A percentile compares a stretch with the other conserved stretches of the same genome.
These are phyloP conservation scores for Mamestra configurata DNA, from an alignment of 1,140 invertebrate genomes.

Conservation along the genomic window DNA sequence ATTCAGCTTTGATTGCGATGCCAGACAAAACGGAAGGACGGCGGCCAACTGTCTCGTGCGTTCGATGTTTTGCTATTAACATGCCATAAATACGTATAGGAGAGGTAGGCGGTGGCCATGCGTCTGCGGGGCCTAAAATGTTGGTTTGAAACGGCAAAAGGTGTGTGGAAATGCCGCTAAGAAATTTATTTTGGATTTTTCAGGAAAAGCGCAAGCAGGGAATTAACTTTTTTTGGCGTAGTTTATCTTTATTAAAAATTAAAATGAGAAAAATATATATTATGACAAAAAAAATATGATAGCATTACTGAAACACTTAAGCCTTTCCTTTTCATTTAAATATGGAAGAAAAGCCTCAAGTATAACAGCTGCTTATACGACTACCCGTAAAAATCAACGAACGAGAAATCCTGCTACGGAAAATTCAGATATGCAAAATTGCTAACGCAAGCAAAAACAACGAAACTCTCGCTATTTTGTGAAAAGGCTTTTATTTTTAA, in stretches of 20 bases:
- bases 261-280: too few species aligned
- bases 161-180: too few species aligned
- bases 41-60: neutral
- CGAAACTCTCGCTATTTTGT: neutral
- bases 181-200: too few species aligned
- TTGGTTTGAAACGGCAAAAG: too few species aligned
- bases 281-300: neutral
- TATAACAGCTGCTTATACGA: slow-evolving; percentile 6
- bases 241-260: too few species aligned
- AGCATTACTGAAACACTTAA: neutral
- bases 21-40: slow-evolving; percentile 14
- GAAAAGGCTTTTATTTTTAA: neutral
- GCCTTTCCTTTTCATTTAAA: neutral
- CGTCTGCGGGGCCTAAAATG: neutral
- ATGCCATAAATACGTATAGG: neutral
- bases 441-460: neutral
- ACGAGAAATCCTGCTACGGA: neutral
- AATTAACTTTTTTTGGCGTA: too few species aligned
- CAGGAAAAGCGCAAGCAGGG: too few species aligned
- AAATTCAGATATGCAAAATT: neutral
- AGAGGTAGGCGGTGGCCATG: neutral
- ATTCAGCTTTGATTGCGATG: slow-evolving; percentile 1
- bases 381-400: slow-evolving; percentile 16
- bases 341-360: neutral
- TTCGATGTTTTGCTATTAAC: neutral